Evolutionary conservation across 2,113 vertebrate species (phyloP), one percentile per base, ranked within the genome.

Genomic region (Paralichthys olivaceus): DNA sequence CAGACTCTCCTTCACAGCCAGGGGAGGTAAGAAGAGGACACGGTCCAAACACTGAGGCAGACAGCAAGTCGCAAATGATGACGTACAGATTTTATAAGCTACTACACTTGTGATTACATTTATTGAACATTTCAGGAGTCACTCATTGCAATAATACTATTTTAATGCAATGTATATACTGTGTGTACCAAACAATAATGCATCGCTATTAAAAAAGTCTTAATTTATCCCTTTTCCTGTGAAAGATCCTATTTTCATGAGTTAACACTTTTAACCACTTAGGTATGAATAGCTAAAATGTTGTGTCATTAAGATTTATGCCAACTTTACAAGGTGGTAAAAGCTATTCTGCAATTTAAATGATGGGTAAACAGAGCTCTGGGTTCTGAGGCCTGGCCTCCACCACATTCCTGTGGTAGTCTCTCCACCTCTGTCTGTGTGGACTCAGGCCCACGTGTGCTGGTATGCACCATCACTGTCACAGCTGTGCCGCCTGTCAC

Each of bases 401-500:
- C 59, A 57, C 58, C 28, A 69, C 75, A 82, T 81, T 85, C 74
- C 77, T 87, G 80, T 9, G 67, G 70, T 66, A 5, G 5, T n/a
- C 49, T 22, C 49, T 53, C 29, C 77, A 49, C 13, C 25, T 61
- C 58, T 59, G 66, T 64, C 53, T 54, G 72, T 43, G 63, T 83
- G 70, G 72, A 85, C 71, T 78, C 62, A 23, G 61, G 76, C 82
- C 82, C 79, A 77, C 70, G 53, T 81, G 53, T 51, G 47, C 76
- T 59, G 70, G 61, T 77, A 82, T 77, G 79, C 70, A 78, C 79
- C 69, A 75, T 54, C 79, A 45, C 66, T 70, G 68, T 81, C 63
- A 79, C 89, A 88, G 86, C 90, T 90, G 86, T 73, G 78, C 72
- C 22, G 67, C 80, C 84, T 65, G 81, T 90, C 90, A 90, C 72